Conservation (phyloP, 2,888 invertebrate genomes). For the Cancer borealis region DNA sequence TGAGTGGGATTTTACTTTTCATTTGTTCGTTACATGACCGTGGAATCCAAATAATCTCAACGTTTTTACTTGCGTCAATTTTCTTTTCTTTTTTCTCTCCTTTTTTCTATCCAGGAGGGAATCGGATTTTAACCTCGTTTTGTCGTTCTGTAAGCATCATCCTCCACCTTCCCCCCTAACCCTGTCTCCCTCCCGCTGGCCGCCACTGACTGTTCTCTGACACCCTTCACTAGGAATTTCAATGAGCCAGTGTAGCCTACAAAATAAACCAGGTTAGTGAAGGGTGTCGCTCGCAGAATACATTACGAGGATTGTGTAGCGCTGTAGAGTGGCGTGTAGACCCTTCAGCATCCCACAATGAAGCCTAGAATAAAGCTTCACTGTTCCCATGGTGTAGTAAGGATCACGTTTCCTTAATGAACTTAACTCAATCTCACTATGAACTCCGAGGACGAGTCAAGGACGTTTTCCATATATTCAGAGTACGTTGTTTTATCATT, state of each 20-base stretch:
- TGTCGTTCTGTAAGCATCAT: background rate
- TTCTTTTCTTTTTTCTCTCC: background rate
- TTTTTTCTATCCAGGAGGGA: background rate
- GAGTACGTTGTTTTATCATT: background rate
- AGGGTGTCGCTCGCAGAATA: background rate
- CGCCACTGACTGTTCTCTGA: slow-evolving; percentile 32
- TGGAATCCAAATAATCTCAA: background rate
- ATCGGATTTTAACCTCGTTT: background rate
- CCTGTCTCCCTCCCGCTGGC: background rate
- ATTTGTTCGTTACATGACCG: background rate
- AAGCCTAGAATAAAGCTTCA: background rate
- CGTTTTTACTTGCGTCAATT: background rate
- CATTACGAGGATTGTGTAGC: background rate
- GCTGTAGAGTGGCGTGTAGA: background rate
- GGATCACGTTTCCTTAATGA: slow-evolving; percentile 11
- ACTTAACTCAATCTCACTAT: background rate
- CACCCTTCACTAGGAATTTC: slow-evolving; percentile 31
- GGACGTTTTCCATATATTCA: background rate
- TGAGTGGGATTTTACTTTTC: background rate
- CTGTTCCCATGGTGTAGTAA: background rate
- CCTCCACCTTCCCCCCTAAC: background rate
- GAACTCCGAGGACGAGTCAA: background rate
- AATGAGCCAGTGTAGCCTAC: slow-evolving; percentile 24
- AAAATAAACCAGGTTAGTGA: slow-evolving; percentile 21
- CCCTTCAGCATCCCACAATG: background rate